A percentile compares a stretch with the other conserved stretches of the same genome.
Evolutionary conservation across 2,888 invertebrate genomes (phyloP).

Genomic region (Sipha maydis): DNA sequence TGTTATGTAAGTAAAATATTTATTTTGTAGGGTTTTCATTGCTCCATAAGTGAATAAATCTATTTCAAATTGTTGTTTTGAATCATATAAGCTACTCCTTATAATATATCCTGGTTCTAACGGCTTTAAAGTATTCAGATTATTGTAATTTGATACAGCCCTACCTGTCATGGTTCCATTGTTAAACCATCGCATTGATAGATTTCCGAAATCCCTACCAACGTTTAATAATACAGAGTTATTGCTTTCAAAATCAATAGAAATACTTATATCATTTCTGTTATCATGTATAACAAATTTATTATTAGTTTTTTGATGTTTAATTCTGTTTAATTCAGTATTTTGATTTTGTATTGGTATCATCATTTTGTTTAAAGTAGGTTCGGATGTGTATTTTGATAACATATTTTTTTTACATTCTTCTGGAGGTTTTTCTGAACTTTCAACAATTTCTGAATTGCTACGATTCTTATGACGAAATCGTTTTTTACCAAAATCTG

Average conservation of each 20-base stretch:
- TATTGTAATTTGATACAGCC: slow-evolving; percentile 1
- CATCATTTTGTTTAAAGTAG: background rate
- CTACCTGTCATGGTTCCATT: slow-evolving; percentile 47
- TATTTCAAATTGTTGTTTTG: slow-evolving; percentile 23
- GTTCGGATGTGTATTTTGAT: slow-evolving; percentile 26
- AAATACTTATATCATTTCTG: slow-evolving; percentile 46
- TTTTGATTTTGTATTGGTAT: slow-evolving; percentile 7
- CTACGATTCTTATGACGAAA: slow-evolving; percentile 39
- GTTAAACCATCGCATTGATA: slow-evolving; percentile 55
- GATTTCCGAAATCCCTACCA: slow-evolving; percentile 51
- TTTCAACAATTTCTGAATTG: slow-evolving; percentile 42
- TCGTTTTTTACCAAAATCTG: slow-evolving; percentile 40
- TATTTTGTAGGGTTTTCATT: slow-evolving; percentile 45
- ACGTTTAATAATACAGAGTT: slow-evolving; percentile 48
- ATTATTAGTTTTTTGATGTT: slow-evolving; percentile 23
- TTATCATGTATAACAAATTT: slow-evolving; percentile 57
- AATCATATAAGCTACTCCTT: slow-evolving; percentile 34
- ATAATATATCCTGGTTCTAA: slow-evolving; percentile 46
- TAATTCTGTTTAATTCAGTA: background rate
- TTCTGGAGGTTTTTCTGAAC: background rate
- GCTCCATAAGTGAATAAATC: slow-evolving; percentile 40
- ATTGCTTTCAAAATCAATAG: slow-evolving; percentile 43
- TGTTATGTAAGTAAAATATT: slow-evolving; percentile 43
- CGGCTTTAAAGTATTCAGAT: slow-evolving; percentile 26
- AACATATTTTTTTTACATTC: slow-evolving; percentile 34